These are phyloP conservation scores for Leptinotarsa defecta DNA, from an alignment of 1,140 invertebrate species.

Conservation along the genomic window DNA sequence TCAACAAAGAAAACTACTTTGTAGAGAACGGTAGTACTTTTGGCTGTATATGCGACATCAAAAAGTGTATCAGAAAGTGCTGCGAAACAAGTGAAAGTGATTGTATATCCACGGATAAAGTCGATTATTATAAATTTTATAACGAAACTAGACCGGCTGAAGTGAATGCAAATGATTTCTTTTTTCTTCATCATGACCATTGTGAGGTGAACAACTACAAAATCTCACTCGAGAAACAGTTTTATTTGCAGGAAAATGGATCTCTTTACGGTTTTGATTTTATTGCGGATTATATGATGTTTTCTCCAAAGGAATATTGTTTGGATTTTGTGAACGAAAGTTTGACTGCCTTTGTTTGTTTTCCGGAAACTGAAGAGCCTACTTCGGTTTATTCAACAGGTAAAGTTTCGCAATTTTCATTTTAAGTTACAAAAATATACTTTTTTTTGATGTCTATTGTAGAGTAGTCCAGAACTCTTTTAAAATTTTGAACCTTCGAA, in stretches of 20 bases:
- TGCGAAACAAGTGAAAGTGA: slow-evolving; percentile 15
- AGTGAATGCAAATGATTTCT: background rate
- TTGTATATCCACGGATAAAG: background rate
- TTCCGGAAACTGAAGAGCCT: background rate
- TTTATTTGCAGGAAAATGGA: slow-evolving; percentile 22
- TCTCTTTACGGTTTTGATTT: slow-evolving; percentile 10
- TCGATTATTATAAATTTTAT: background rate
- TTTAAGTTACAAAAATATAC: too few species aligned
- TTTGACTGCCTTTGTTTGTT: background rate
- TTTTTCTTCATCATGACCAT: background rate
- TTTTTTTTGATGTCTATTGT: too few species aligned
- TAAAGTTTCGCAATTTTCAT: background rate
- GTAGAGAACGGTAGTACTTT: slow-evolving; percentile 15
- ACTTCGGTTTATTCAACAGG: background rate
- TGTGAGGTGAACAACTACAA: background rate
- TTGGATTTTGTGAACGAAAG: background rate
- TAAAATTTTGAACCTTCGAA: too few species aligned
- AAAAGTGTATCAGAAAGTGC: slow-evolving; percentile 37
- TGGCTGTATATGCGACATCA: slow-evolving; percentile 38
- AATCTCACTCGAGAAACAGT: background rate
- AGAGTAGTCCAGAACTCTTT: too few species aligned
- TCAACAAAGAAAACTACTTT: slow-evolving; percentile 30
- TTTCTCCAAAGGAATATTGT: slow-evolving; percentile 9
- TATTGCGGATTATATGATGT: background rate
- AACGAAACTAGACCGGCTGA: background rate